Evolutionary conservation across 2,797 vertebrate genomes (phyloP).

Genomic region (Acipenser transmontanus): DNA sequence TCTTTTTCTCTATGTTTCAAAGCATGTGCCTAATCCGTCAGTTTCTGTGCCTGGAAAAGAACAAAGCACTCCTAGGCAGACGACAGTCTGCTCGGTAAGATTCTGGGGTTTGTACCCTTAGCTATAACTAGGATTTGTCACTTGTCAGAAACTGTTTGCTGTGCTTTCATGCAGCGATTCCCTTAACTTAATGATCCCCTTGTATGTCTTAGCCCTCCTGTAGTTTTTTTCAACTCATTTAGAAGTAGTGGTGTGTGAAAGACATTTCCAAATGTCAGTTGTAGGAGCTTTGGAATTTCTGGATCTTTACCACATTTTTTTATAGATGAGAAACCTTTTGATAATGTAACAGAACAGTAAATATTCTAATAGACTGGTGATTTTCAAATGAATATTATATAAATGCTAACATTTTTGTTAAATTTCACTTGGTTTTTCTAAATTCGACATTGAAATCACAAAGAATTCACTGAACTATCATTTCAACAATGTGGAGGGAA

Average conservation of each 20-base stretch:
- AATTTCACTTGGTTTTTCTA: too few species aligned
- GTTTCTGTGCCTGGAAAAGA: slow-evolving; percentile 59
- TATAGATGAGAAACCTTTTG: background rate
- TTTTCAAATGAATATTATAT: too few species aligned
- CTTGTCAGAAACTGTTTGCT: slow-evolving; percentile 15
- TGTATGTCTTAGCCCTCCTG: slow-evolving; percentile 2
- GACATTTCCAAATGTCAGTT: background rate
- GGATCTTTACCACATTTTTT: background rate
- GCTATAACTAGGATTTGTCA: background rate
- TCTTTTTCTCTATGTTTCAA: slow-evolving; percentile 35
- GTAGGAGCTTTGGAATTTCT: background rate
- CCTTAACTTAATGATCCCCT: slow-evolving; percentile 6
- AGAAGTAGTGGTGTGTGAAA: slow-evolving; percentile 2
- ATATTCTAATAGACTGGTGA: too few species aligned
- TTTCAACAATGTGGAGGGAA: too few species aligned
- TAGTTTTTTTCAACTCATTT: background rate
- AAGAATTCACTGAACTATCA: too few species aligned
- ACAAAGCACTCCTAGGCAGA: slow-evolving; percentile 47
- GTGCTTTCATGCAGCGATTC: slow-evolving; percentile 23
- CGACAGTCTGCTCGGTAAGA: slow-evolving; percentile 59
- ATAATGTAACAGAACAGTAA: background rate
- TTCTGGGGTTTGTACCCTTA: slow-evolving; percentile 23
- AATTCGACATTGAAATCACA: too few species aligned
- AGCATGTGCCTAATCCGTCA: slow-evolving; percentile 58
- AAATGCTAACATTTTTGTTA: too few species aligned